Conservation (phyloP, 2,113 vertebrate species). For the Scalopus aquaticus region DNA sequence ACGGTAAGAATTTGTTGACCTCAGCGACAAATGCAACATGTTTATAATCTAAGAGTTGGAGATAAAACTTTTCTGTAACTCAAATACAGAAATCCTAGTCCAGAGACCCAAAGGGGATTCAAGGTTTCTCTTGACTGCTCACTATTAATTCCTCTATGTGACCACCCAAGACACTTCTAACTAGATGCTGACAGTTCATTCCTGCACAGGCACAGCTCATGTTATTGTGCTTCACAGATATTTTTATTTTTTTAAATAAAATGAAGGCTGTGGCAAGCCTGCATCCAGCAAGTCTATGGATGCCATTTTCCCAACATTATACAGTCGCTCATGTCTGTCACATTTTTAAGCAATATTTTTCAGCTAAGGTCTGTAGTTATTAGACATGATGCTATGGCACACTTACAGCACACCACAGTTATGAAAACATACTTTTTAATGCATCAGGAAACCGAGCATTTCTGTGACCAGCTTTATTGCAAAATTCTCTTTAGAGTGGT, state of each 20-base stretch:
- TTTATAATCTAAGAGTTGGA: not conserved
- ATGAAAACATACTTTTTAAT: not conserved
- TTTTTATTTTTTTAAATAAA: not conserved
- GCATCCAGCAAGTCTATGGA: not conserved
- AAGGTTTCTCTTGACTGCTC: not conserved
- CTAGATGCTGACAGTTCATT: not conserved
- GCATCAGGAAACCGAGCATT: not conserved
- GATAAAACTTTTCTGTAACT: not conserved
- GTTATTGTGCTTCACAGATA: not conserved
- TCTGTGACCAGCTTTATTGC: not conserved
- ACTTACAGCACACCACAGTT: not conserved
- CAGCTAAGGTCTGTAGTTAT: not conserved
- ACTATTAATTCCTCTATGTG: not conserved
- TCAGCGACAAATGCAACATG: not conserved
- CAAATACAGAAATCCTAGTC: not conserved
- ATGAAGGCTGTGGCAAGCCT: not conserved
- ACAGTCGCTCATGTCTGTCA: not conserved
- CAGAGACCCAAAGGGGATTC: not conserved
- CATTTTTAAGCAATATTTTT: not conserved
- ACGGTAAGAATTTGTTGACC: not conserved
- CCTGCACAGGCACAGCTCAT: not conserved
- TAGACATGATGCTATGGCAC: not conserved
- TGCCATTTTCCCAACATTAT: not conserved
- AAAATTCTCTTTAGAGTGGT: not conserved
- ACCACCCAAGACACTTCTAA: not conserved